phyloP scores from a whole-genome alignment of 2,888 invertebrate genomes.

The Nemotelus pantherinus region DNA sequence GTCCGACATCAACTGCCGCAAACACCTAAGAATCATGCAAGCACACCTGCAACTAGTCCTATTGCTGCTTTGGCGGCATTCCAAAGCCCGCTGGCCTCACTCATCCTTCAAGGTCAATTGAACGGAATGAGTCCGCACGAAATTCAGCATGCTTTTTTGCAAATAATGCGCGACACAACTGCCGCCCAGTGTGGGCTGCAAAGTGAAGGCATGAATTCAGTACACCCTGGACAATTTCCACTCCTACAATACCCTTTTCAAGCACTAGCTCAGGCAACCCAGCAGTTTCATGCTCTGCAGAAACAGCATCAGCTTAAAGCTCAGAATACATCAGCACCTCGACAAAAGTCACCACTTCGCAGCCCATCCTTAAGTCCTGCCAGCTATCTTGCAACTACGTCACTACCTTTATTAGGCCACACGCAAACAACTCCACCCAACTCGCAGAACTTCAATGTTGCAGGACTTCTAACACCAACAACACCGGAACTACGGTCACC shows the following conservation, averaged over 20 bases:
- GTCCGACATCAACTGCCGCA: not conserved
- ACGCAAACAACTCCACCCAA: conserved; percentile 68
- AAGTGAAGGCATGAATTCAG: conserved; percentile 2
- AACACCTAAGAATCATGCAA: not conserved
- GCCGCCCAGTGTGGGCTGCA: not conserved
- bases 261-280: conserved; percentile 83
- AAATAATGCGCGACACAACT: conserved; percentile 60
- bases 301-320: conserved; percentile 69
- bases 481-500: conserved; percentile 68
- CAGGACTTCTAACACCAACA: conserved; percentile 68
- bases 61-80: conserved; percentile 56
- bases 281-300: conserved; percentile 83
- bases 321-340: conserved; percentile 63
- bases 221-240: conserved; percentile 56
- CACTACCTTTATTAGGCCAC: conserved; percentile 60
- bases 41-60: conserved; percentile 50
- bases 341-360: conserved; percentile 62
- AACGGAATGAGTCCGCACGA: conserved; percentile 57
- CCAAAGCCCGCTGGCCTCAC: conserved; percentile 58
- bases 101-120: conserved; percentile 60
- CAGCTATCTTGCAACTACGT: conserved; percentile 58
- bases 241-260: conserved; percentile 79
- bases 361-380: conserved; percentile 64
- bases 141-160: conserved; percentile 62
- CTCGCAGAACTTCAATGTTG: conserved; percentile 59